Base-by-base conservation (phyloP, 2,797 vertebrate species). In the Hephaestus fuliginosus region DNA sequence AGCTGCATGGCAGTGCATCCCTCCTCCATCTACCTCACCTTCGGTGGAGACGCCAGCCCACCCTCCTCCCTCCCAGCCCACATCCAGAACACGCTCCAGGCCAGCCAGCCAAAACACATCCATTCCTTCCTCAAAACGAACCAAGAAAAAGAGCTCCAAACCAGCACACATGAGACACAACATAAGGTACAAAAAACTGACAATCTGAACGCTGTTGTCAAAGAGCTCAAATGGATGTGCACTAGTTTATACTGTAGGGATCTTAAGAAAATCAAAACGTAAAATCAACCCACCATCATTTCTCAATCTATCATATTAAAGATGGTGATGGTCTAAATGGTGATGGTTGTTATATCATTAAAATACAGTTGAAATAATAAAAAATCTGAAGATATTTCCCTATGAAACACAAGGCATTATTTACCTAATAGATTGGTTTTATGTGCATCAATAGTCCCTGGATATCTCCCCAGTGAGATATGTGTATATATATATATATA, bases 81-180 rank as follows among this genome's bases (percentile, higher is more conserved):
- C 44, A 1, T 78, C 89, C 20, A 88, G 88, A 81, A 87, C 87
- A 46, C 82, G 72, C 84, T 94, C 96, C 88, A 94, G 86, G 91
- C 95, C 91, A 72, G 95, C 93, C 91, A 95, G 95, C 93, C 96
- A 96, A 93, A 96, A 94, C 91, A 78, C 90, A 18, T 60, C 89
- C 89, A 66, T 90, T 51, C 78, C 91, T 67, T 88, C 93, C 72
- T 93, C 96, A 88, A 94, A 93, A 75, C 82, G 74, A 69, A 95
- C 95, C 94, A 98, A 97, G 94, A 98, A 96, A 91, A 96, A 96
- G 90, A 83, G 76, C 84, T 96, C 97, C 91, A 98, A 98, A 91
- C 96, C 97, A 9, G 91, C 94, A 78, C 97, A 98, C 92, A 96
- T 98, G 96, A 96, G 98, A 88, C 97, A 97, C 82, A 99, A 99